Evolutionary conservation across 2,797 vertebrate genomes (phyloP), one percentile per base, ranked within the genome.

Genomic region (Sarcoramphus papa): DNA sequence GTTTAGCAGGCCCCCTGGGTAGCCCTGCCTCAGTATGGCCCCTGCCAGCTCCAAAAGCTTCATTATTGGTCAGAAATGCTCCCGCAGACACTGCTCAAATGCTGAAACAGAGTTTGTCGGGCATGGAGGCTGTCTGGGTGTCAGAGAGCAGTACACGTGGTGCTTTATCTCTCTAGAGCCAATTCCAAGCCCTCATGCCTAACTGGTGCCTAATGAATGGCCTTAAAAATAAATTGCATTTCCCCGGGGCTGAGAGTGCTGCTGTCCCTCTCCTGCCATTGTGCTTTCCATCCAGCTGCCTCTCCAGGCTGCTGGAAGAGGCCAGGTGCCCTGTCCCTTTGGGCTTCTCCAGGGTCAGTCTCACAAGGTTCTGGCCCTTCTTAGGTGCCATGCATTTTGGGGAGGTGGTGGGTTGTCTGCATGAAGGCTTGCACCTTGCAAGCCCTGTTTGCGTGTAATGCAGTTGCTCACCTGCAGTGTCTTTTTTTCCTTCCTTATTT

Each of bases 11-110:
- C 2, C 8, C 7, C 2, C 14, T 25, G 27, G 40, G 5, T 31
- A 48, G 21, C 12, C 8, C 5, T 0, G 0, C 31, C 24, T 74
- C 23, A 14, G 14, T 27, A 50, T 5, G 23, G 30, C 16, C 20
- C 20, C 30, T 65, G 12, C 33, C 10, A 43, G n/a, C 13, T 53
- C 59, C 51, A 41, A 86, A 93, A 78, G 1, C 19, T 67, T 68
- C 35, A 11, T 54, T 67, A 21, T 43, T 9, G 5, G 16, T 60
- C 50, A 69, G 5, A 25, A 33, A 6, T 28, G 9, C 7, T 74
- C 40, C 35, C 33, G 11, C 14, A 3, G 17, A 8, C 21, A 23
- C 25, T 3, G 2, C 18, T 37, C 7, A 83, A 40, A 67, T 45
- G 53, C 48, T 54, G 33, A 83, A 63, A 60, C 4, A 48, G 41